phyloP scores from a whole-genome alignment of 2,888 invertebrate species.

The Eupithecia abbreviata region DNA sequence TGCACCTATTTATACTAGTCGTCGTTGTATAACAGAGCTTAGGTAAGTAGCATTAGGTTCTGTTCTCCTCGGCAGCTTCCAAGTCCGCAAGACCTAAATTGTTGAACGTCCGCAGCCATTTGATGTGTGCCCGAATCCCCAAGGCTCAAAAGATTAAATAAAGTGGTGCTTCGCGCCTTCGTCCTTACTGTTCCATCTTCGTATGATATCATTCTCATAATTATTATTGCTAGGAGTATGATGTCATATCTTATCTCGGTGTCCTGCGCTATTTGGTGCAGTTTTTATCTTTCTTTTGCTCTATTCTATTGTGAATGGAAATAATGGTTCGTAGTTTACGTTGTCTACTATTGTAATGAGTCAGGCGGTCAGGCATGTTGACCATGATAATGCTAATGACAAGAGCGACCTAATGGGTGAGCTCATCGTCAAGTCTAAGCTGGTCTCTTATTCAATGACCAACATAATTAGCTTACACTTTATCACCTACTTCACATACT shows the following conservation, averaged over 20 bases:
- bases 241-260: constrained; percentile 56
- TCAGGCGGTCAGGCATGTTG: constrained; percentile 55
- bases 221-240: constrained; percentile 55
- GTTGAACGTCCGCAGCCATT: constrained; percentile 31
- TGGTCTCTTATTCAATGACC: constrained; percentile 49
- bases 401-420: constrained; percentile 62
- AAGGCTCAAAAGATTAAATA: constrained; percentile 49
- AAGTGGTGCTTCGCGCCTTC: constrained; percentile 39
- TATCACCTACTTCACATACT: constrained; percentile 31
- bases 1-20: neutral
- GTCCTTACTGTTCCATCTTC: constrained; percentile 47
- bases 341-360: constrained; percentile 46
- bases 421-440: constrained; percentile 55
- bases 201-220: constrained; percentile 58
- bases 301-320: constrained; percentile 6
- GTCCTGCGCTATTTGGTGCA: constrained; percentile 39
- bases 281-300: constrained; percentile 9
- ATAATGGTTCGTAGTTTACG: constrained; percentile 48
- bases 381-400: constrained; percentile 63
- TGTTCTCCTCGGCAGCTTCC: neutral
- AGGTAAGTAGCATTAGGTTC: neutral
- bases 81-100: constrained; percentile 26
- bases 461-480: constrained; percentile 46
- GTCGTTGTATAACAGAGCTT: neutral
- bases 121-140: constrained; percentile 36